Evolutionary conservation across 1,140 invertebrate genomes (phyloP), one percentile per base, ranked within the genome.

Genomic region (Lucilia cuprina): DNA sequence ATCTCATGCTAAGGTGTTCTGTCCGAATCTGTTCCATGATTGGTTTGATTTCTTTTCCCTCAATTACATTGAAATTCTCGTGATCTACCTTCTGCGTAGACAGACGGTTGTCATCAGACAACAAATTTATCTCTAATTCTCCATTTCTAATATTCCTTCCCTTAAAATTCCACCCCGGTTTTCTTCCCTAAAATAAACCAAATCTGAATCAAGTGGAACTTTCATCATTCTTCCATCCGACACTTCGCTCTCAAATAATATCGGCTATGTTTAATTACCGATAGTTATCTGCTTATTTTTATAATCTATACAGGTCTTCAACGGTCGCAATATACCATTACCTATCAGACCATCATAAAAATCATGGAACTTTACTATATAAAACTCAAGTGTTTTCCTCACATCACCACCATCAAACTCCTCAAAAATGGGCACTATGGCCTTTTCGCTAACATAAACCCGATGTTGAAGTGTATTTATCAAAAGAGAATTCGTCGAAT

Each of bases 21-120:
- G 13, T 82, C 50, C 47, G 50, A 30, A 82, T 60, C 21, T 82
- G 82, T 12, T 82, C 82, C n/a, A 5, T 65, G 17, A 82, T 21
- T 7, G 82, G 82, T 60, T 82, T 82, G 60, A 47, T 55, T 82
- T 82, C 50, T 60, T 82, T 82, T 65, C 13, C 50, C 17, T 82
- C 19, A 19, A 19, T 82, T 82, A 74, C 21, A n/a, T 12, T 19
- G 12, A 74, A 82, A 82, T 60, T 82, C 60, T 82, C 82, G 30
- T 82, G 21, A 65, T 82, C 82, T 82, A 82, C 21, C 21, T 74
- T 74, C 21, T 74, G 65, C 65, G 65, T 74, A 74, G 65, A 14
- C 65, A 74, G 8, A 21, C 65, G 65, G 21, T 74, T 74, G n/a
- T 8, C n/a, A 14, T 74, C 65, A 19, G 65, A 74, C n/a, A 21